Evolutionary conservation across 2,797 vertebrate species (phyloP), one percentile per base, ranked within the genome.

Genomic region (Mustela erminea): DNA sequence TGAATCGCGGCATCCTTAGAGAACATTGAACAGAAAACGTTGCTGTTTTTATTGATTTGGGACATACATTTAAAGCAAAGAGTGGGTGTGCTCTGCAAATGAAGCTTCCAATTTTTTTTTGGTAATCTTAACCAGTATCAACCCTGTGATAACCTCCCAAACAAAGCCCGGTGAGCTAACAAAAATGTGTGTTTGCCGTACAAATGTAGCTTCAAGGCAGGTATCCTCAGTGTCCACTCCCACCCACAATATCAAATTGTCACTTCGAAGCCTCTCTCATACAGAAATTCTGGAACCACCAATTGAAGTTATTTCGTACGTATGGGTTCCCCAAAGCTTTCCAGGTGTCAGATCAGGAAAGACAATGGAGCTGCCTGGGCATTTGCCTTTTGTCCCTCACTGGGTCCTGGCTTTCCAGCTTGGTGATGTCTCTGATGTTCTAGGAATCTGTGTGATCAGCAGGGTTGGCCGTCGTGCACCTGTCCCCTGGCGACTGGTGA

Each of bases 31-130:
- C 64, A 46, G 72, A 82, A 35, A 94, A 78, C 23, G 32, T 21
- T 17, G 46, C 74, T n/a, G 35, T 62, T 91, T 95, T 46, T 75
- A 54, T 75, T 75, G 83, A 32, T 85, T 49, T 81, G n/a, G 58
- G 91, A 68, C 64, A 60, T 74, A 54, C 23, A 66, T 43, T 46
- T 27, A 87, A 72, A 93, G 78, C 78, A 58, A 52, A 32, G 15
- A 93, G 70, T 43, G 54, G 41, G 32, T 54, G 17, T 64, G 54
- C 75, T 83, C 0, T 7, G 85, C 88, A 90, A 70, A 89, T 9
- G 8, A 23, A 78, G 70, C 46, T 38, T 62, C 21, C 17, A 32
- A 32, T 75, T 56, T 75, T 38, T 75, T 38, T 29, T 54, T 46
- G 4, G 43, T 46, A 5, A 49, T 35, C 64, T 62, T 70, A 43